These are phyloP conservation scores for Minunthozetes semirufus DNA, from an alignment of 2,888 invertebrate genomes.

Conservation along the genomic window DNA sequence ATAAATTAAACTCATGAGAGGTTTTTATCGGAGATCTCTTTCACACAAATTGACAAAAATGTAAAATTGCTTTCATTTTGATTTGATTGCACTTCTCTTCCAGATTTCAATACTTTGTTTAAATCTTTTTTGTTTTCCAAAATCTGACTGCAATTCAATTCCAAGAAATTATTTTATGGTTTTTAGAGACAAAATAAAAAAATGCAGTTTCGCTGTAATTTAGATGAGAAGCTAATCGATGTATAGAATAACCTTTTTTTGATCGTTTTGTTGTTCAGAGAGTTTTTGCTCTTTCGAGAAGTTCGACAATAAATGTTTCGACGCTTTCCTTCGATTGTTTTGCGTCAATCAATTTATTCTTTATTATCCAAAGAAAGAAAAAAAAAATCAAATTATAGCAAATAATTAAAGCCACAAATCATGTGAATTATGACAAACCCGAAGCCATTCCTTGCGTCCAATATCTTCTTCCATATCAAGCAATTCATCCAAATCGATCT, in stretches of 20 bases:
- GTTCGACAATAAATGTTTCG: slow-evolving; percentile 42
- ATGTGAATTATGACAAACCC: slow-evolving; percentile 39
- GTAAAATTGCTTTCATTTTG: too few species aligned
- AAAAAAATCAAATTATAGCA: background rate
- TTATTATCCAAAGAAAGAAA: background rate
- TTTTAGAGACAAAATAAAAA: too few species aligned
- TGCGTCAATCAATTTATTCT: slow-evolving; percentile 41
- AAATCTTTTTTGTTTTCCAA: too few species aligned
- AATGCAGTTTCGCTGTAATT: too few species aligned
- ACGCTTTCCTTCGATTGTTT: slow-evolving; percentile 41
- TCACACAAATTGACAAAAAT: too few species aligned
- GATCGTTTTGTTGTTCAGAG: slow-evolving; percentile 34
- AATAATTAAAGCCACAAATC: slow-evolving; percentile 1
- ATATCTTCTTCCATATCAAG: slow-evolving; percentile 88
- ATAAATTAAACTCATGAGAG: too few species aligned
- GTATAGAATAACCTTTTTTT: background rate
- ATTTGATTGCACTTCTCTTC: too few species aligned
- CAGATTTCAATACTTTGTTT: too few species aligned
- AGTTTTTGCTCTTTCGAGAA: slow-evolving; percentile 42
- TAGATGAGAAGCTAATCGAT: too few species aligned
- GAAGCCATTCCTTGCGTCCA: slow-evolving; percentile 59
- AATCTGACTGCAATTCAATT: too few species aligned
- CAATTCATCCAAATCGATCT: slow-evolving; percentile 89
- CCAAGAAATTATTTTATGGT: too few species aligned
- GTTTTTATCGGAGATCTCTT: too few species aligned